Evolutionary conservation across 2,888 invertebrate species (phyloP).

Genomic region (Meteorus cinctellus): DNA sequence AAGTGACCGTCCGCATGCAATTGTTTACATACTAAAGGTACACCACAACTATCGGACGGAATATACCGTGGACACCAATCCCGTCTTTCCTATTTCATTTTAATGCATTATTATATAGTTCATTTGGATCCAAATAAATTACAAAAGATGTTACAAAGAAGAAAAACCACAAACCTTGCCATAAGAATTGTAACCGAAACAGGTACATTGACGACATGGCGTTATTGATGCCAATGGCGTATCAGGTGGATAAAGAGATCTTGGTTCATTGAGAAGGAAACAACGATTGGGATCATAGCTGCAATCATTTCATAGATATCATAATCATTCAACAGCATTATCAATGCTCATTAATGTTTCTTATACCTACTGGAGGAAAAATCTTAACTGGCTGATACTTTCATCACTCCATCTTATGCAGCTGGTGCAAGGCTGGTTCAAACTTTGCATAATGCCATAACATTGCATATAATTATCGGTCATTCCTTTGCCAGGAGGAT

Average conservation of each 20-base stretch:
- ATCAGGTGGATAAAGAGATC: background rate
- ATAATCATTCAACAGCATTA: no score
- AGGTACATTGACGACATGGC: background rate
- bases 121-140: background rate
- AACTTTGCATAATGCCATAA: constrained; percentile 9
- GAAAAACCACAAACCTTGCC: background rate
- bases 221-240: background rate
- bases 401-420: background rate
- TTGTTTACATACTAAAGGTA: background rate
- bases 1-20: background rate
- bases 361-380: background rate
- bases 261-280: background rate
- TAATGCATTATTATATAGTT: background rate
- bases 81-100: background rate
- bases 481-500: background rate
- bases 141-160: background rate
- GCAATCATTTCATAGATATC: no score
- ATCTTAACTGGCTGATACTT: background rate
- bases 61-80: background rate
- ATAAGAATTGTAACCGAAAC: background rate
- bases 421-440: background rate
- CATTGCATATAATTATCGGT: background rate
- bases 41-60: background rate
- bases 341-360: no score
- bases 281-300: background rate